These are phyloP conservation scores for Gasterosteus nipponicus DNA, from an alignment of 2,113 vertebrate genomes.

Conservation along the genomic window DNA sequence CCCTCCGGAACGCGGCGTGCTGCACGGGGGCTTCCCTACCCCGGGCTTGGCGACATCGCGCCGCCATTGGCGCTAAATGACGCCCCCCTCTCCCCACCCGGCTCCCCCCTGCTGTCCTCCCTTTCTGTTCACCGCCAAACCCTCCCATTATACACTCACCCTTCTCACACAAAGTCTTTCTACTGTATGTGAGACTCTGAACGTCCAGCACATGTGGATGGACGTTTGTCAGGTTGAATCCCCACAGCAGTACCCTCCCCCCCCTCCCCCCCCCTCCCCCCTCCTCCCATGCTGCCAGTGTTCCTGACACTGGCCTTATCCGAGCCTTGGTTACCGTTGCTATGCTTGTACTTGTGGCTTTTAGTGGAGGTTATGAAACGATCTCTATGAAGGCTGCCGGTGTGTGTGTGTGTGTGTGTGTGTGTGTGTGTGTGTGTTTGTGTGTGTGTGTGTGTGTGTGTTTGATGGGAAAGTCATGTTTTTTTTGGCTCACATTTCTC, in stretches of 20 bases:
- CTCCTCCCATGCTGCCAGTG: conserved; percentile 8
- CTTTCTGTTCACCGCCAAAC: conserved; percentile 39
- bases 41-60: conserved; percentile 31
- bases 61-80: conserved; percentile 68
- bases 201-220: conserved; percentile 25
- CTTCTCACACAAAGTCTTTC: no score
- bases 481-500: conserved; percentile 5
- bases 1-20: conserved; percentile 70
- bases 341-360: not conserved
- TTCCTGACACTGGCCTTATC: conserved; percentile 25
- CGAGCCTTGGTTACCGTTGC: conserved; percentile 29
- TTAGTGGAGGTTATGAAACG: not conserved
- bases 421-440: no score
- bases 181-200: conserved; percentile 9
- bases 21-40: conserved; percentile 70
- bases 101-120: conserved; percentile 18
- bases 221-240: conserved; percentile 36
- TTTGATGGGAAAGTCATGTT: no score
- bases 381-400: conserved; percentile 13
- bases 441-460: no score
- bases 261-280: conserved; percentile 2
- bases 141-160: conserved; percentile 66
- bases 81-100: conserved; percentile 53
- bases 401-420: not conserved
- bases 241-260: conserved; percentile 2